A percentile compares a stretch with the other conserved stretches of the same genome.
phyloP scores from a whole-genome alignment of 2,888 invertebrate genomes.

The Drosophila phalerata region DNA sequence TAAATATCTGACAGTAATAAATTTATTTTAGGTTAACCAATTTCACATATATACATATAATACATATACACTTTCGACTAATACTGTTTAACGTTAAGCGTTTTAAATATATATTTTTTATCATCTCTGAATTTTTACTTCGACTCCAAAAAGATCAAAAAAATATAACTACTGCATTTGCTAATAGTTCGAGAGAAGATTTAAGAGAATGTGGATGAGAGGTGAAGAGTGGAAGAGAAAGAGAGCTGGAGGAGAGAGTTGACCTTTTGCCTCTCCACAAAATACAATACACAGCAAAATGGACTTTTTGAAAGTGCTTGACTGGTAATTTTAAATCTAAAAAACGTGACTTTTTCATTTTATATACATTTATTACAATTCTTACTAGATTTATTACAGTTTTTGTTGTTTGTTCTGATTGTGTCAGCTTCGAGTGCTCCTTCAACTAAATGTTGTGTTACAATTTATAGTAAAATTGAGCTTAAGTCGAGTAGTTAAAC shows the following conservation, averaged over 20 bases:
- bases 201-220: conserved; percentile 5
- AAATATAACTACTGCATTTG: conserved; percentile 39
- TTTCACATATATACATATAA: too few species aligned
- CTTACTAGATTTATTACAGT: conserved; percentile 32
- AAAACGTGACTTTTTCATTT: conserved; percentile 41
- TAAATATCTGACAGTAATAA: too few species aligned
- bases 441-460: conserved; percentile 53
- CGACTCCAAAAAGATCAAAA: conserved; percentile 42
- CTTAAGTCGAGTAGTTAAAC: conserved; percentile 19
- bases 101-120: too few species aligned
- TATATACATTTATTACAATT: conserved; percentile 26
- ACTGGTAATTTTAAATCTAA: conserved; percentile 24
- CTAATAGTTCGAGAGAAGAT: conserved; percentile 14
- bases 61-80: too few species aligned
- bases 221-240: background rate
- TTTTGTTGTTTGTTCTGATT: conserved; percentile 24
- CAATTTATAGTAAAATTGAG: conserved; percentile 43
- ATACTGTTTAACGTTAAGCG: too few species aligned
- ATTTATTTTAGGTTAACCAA: too few species aligned
- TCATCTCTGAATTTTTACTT: conserved; percentile 17
- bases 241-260: conserved; percentile 16
- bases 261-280: conserved; percentile 47
- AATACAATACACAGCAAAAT: conserved; percentile 11
- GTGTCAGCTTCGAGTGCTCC: conserved; percentile 46
- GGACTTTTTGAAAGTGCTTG: conserved; percentile 17